Evolutionary conservation across 35 echinoderm and acorn worm species (phyloP).

Genomic region (Acanthaster planci): DNA sequence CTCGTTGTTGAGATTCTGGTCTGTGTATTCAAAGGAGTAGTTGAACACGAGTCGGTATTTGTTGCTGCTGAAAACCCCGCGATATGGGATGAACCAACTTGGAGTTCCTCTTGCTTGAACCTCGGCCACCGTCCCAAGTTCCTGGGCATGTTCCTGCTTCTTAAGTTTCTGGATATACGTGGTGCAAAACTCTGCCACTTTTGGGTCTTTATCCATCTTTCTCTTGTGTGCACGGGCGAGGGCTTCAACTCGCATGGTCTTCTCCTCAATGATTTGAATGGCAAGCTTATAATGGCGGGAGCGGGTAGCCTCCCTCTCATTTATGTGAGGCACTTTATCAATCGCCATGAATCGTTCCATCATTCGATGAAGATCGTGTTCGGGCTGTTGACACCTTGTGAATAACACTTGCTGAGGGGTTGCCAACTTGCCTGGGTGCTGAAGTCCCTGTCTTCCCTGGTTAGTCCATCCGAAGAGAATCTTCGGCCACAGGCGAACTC

Average conservation of each 20-base stretch:
- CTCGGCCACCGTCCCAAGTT: neutral
- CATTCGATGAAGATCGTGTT: slow-evolving; percentile 9
- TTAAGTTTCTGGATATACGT: neutral
- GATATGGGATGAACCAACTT: neutral
- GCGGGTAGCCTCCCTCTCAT: neutral
- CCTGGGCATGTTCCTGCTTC: neutral
- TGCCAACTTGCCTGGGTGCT: neutral
- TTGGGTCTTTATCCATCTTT: neutral
- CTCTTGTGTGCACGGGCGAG: neutral
- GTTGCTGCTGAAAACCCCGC: neutral
- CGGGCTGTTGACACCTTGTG: slow-evolving; percentile 11
- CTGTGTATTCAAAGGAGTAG: neutral
- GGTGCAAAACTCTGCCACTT: neutral
- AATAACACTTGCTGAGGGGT: neutral
- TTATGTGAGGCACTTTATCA: slow-evolving; percentile 10
- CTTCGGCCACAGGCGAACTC: slow-evolving; percentile 22
- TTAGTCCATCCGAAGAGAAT: slow-evolving; percentile 33
- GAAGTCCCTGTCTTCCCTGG: slow-evolving; percentile 22
- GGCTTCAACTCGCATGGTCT: neutral
- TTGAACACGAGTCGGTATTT: neutral
- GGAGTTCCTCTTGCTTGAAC: neutral
- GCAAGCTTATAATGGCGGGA: neutral
- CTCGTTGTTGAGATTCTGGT: neutral
- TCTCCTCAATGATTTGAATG: neutral
- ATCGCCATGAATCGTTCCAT: slow-evolving; percentile 36